Base-by-base conservation (phyloP, 2,797 vertebrate species). In the Strix occidentalis region DNA sequence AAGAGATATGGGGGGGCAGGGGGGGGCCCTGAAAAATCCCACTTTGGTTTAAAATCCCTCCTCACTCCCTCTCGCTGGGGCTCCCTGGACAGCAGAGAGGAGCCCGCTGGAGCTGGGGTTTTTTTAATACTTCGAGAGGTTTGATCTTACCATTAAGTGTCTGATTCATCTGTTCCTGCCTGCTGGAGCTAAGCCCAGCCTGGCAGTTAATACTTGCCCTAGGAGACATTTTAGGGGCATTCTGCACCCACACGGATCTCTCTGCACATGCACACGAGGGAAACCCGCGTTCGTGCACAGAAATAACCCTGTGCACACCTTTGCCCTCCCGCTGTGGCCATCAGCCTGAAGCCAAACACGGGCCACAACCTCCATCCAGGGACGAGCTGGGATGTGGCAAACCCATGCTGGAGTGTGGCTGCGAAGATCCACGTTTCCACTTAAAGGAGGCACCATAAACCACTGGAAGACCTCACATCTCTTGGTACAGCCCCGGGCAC, bases 151-250 rank as follows among this genome's bases (percentile, higher is more conserved):
- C 94, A 58, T 80, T 41, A 65, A 80, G 75, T 3, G 66, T 85
- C 86, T 93, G 93, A 92, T 88, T 89, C 95, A 96, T 92, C 93
- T 71, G 91, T 82, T 95, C 91, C 85, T 60, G 80, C 87, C 41
- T 66, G 96, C 91, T 95, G 94, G 94, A 91, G 87, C 89, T 33
- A 28, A 76, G 96, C 96, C 96, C 91, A 90, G 93, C 94, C 95
- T 95, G 95, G 92, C 94, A 86, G 85, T 18, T 54, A 9, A 25
- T 54, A 8, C 90, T 66, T 83, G 94, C 92, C 96, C 91, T 70
- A 63, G 78, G 90, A 95, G 93, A 83, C 74, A 48, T 90, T 96
- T 94, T 82, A 76, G 86, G 95, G 96, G 81, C 88, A 54, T 75
- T 95, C 60, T 87, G 91, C 88, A 83, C 86, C 63, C 80, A 45